phyloP scores from a whole-genome alignment of 2,888 invertebrate genomes.

The Galerucella pusilla region DNA sequence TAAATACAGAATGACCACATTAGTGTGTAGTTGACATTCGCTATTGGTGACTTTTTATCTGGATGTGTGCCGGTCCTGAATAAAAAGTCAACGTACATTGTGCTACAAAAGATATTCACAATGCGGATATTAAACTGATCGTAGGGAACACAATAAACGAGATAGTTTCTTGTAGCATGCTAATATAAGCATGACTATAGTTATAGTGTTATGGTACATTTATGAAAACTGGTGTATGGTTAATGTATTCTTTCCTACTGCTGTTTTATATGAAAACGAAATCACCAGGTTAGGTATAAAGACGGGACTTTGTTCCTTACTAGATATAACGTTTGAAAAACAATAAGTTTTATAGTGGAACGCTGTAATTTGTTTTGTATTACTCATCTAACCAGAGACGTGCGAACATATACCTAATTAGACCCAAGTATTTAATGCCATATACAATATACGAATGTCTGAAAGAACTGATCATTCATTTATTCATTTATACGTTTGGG shows the following conservation, averaged over 20 bases:
- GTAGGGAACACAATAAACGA: constrained; percentile 14
- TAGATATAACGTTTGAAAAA: not conserved
- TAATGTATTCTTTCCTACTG: constrained; percentile 20
- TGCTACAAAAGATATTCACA: constrained; percentile 17
- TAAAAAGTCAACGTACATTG: constrained; percentile 15
- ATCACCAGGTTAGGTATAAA: constrained; percentile 9
- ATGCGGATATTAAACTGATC: constrained; percentile 23
- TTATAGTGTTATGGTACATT: constrained; percentile 14
- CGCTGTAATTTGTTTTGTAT: no score
- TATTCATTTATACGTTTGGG: no score
- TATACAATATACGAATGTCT: no score
- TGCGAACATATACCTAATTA: no score
- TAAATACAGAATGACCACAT: no score
- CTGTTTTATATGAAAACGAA: constrained; percentile 1
- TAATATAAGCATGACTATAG: constrained; percentile 19
- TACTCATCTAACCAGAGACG: no score
- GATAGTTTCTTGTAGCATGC: constrained; percentile 27
- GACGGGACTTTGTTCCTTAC: not conserved
- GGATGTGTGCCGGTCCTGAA: not conserved
- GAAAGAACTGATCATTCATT: no score
- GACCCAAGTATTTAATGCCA: no score
- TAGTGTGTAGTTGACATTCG: no score
- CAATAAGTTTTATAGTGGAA: not conserved
- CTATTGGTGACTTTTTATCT: no score
- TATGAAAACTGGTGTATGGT: constrained; percentile 26